Conservation (phyloP, 2,113 vertebrate species). For the Pygathrix nemaeus region DNA sequence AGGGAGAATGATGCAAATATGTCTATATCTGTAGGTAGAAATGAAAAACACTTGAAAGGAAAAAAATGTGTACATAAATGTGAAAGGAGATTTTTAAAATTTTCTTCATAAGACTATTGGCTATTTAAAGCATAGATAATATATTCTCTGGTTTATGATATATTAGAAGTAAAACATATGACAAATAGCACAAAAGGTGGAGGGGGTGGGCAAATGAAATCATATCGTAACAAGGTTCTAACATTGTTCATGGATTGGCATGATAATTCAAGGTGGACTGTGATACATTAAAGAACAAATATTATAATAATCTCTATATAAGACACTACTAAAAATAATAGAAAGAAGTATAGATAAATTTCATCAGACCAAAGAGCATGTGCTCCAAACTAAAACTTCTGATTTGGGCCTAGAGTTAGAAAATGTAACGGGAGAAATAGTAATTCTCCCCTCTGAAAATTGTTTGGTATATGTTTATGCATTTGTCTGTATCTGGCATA, state of each 20-base stretch:
- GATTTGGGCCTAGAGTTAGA: background rate
- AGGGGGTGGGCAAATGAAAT: background rate
- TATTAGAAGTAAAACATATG: slow-evolving; percentile 8
- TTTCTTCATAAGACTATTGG: background rate
- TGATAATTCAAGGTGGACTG: background rate
- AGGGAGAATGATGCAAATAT: background rate
- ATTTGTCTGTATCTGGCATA: background rate
- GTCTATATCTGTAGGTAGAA: background rate
- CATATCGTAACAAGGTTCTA: background rate
- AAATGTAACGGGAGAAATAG: background rate
- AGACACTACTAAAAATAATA: background rate
- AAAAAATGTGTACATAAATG: background rate
- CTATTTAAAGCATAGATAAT: background rate
- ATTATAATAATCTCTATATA: background rate
- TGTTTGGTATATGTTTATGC: background rate
- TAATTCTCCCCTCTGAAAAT: no score
- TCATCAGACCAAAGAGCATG: background rate
- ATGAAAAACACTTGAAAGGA: background rate
- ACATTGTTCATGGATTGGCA: background rate
- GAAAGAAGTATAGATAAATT: background rate
- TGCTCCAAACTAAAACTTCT: background rate
- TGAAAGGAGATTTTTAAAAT: background rate
- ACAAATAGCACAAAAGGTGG: background rate
- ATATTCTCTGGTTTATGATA: background rate
- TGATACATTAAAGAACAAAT: background rate